Evolutionary conservation across 2,888 invertebrate genomes (phyloP), one percentile per base, ranked within the genome.

Genomic region (Polyommatus iphigenia): DNA sequence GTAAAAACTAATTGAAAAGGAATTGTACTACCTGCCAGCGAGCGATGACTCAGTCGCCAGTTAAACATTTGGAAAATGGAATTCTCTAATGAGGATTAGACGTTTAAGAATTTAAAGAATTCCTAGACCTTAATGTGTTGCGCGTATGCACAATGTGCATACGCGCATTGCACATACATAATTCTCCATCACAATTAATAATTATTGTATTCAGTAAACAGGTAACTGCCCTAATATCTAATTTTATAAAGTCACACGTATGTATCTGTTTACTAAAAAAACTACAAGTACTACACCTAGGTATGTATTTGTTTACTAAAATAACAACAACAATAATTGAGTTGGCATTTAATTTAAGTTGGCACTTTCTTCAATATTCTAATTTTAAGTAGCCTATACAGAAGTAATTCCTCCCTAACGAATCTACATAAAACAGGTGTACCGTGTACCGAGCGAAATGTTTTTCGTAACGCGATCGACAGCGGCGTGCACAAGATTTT

Each of bases 1-100:
- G 75, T 75, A 75, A 75, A 75, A 75, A 75, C 75, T 50, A 50
- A 75, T 75, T 75, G 75, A 75, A 75, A 75, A 75, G 75, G 54
- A 54, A 54, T 46, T 46, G 73, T 41, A 41, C 75, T 75, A 75
- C 75, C 75, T 75, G 75, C 75, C 50, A 15, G 24, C 15, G 24
- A 67, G 29, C 18, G 50, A 29, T 75, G 50, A 54, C 75, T 75
- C 75, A 75, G 46, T 54, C 50, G 13, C 10, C 36, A n/a, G 72
- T 36, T 24, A 5, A 72, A 41, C 3, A n/a, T 72, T 72, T 41
- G 41, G 29, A 54, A 46, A 46, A 73, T 50, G 81, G 36, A 24
- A 62, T 10, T 10, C 62, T 67, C 15, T 32, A 67, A 67, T 67
- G 15, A 67, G 15, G 18, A 67, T 67, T 67, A 13, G 29, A 4